Evolutionary conservation across 2,888 invertebrate genomes (phyloP).

Genomic region (Serripes groenlandicus): DNA sequence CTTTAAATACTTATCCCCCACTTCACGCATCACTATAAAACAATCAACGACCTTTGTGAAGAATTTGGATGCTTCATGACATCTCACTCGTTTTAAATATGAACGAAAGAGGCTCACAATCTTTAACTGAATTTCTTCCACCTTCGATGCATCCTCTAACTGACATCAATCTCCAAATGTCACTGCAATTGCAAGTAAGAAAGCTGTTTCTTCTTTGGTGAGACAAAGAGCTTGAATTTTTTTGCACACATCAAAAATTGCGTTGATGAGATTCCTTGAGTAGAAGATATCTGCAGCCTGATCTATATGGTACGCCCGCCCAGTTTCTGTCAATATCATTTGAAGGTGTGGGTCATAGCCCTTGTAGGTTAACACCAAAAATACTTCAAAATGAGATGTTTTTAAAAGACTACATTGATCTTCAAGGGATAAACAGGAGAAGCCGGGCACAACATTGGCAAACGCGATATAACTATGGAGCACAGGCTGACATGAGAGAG

Average conservation of each 20-base stretch:
- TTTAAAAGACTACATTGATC: conserved; percentile 68
- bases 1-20: conserved; percentile 64
- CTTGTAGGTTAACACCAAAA: conserved; percentile 63
- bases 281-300: conserved; percentile 69
- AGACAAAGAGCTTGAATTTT: conserved; percentile 60
- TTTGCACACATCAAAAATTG: conserved; percentile 67
- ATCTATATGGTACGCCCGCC: conserved; percentile 66
- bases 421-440: conserved; percentile 61
- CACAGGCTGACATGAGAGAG: conserved; percentile 67
- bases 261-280: conserved; percentile 63
- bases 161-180: conserved; percentile 65
- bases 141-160: conserved; percentile 49
- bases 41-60: conserved; percentile 67
- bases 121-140: conserved; percentile 64
- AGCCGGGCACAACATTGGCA: conserved; percentile 65
- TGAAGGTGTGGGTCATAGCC: conserved; percentile 65
- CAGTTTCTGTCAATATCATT: conserved; percentile 68
- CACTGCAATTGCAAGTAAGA: conserved; percentile 63
- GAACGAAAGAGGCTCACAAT: conserved; percentile 58
- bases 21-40: conserved; percentile 67
- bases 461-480: conserved; percentile 67
- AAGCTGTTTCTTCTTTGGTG: conserved; percentile 63
- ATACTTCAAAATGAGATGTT: conserved; percentile 67
- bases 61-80: conserved; percentile 38
- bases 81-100: conserved; percentile 43